Evolutionary conservation across 92 coral and sea anemone genomes (phyloP), one percentile per base, ranked within the genome.

Genomic region (Actinostola sp.): DNA sequence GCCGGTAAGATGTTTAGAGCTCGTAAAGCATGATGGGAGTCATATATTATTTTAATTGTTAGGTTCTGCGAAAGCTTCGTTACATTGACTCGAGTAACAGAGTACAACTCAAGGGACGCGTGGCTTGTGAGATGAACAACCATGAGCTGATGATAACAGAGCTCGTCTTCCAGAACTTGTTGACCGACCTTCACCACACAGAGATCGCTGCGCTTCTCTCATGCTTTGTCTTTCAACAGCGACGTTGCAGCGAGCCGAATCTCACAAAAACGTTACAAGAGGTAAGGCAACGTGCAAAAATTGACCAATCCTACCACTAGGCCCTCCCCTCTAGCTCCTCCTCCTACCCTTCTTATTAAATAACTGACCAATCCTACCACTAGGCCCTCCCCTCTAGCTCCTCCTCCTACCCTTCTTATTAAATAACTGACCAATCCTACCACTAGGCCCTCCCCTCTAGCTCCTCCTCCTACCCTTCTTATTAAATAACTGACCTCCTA

Each of bases 91-190:
- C 78, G 29, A 85, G 71, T 38, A 77, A 85, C 53, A 78, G 92
- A 0, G 97, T 95, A 0, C 88, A 95, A 46, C 77, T 95, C 61
- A 88, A 92, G 53, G 99, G 99, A 17, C 93, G 97, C 19, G 99
- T 95, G 26, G 99, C 99, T 0, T 91, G 99, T 58, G 99, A 95
- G 75, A 95, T 95, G 19, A 95, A 90, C 59, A 94, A 88, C 82
- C 95, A 94, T 76, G 98, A 94, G 31, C 74, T 95, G 48, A 82
- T 95, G 71, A 95, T 95, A 33, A 92, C 99, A 26, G 86, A 82
- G 23, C 84, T 95, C 3, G 95, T 95, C 38, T 92, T 92, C 69
- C 90, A 92, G 29, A 91, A 84, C 55, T 79, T 84, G 20, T 82
- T 95, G 62, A 85, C 89, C 0, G 88, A 88, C 27, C 82, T 95